phyloP scores from a whole-genome alignment of 2,797 vertebrate species.

The Gambelia wislizenii region DNA sequence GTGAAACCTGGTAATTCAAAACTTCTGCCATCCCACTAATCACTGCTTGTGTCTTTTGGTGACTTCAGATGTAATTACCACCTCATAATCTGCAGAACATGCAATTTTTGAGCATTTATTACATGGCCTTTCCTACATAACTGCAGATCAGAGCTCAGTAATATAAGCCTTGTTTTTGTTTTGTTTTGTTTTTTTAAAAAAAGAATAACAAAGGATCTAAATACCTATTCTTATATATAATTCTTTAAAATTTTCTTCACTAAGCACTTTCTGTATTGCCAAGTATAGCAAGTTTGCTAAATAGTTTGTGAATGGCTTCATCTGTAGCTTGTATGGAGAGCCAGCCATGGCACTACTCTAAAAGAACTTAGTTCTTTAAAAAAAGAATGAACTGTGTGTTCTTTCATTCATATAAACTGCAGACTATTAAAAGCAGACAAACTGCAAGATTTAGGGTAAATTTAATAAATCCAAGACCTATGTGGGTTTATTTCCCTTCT shows the following conservation, averaged over 20 bases:
- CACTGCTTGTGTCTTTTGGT: constrained; percentile 48
- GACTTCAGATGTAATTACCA: constrained; percentile 53
- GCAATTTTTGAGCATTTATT: constrained; percentile 41
- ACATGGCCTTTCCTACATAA: constrained; percentile 9
- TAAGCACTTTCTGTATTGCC: constrained; percentile 10
- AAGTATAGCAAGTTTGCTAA: constrained; percentile 22
- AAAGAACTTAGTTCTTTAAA: neutral
- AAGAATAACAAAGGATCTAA: neutral
- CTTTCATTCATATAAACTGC: constrained; percentile 21
- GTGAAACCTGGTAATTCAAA: constrained; percentile 51
- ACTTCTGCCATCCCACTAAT: constrained; percentile 43
- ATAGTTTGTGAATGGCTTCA: constrained; percentile 23
- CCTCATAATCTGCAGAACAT: constrained; percentile 40
- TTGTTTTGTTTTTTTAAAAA: constrained; percentile 4
- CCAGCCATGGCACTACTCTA: neutral
- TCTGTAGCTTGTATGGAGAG: constrained; percentile 31
- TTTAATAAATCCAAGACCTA: constrained; percentile 29
- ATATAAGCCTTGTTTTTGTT: constrained; percentile 6
- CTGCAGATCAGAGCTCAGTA: neutral
- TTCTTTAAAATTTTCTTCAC: constrained; percentile 36
- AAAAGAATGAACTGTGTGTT: neutral
- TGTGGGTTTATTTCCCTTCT: constrained; percentile 33
- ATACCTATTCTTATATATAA: constrained; percentile 30
- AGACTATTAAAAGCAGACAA: constrained; percentile 17
- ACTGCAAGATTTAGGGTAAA: constrained; percentile 18